These are phyloP conservation scores for Drosophila melanosoma DNA, from an alignment of 2,888 invertebrate species.

Conservation along the genomic window DNA sequence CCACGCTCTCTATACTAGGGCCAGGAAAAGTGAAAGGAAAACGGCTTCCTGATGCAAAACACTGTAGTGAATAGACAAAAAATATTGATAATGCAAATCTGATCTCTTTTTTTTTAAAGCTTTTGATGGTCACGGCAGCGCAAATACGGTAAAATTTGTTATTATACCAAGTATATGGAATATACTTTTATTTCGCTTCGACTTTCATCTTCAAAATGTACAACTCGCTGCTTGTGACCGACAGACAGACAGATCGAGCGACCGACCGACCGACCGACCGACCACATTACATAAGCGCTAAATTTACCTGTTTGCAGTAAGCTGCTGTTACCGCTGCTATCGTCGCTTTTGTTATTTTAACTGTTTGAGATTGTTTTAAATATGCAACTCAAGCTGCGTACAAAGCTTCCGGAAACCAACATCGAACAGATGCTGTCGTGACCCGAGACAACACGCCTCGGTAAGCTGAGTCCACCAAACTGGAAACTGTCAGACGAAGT, in stretches of 20 bases:
- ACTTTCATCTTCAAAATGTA: constrained; percentile 49
- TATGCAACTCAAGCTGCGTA: constrained; percentile 54
- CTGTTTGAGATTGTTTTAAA: constrained; percentile 76
- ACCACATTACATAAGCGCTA: constrained; percentile 72
- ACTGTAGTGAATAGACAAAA: constrained; percentile 5
- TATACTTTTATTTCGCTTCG: constrained; percentile 30
- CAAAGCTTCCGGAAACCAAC: constrained; percentile 49
- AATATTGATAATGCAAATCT: constrained; percentile 12
- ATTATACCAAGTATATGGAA: constrained; percentile 24
- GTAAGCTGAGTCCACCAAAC: constrained; percentile 21
- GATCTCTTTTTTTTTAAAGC: constrained; percentile 14
- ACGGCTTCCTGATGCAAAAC: constrained; percentile 72
- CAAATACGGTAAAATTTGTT: constrained; percentile 15
- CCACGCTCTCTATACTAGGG: constrained; percentile 44
- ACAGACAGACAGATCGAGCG: background rate
- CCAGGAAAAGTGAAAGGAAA: constrained; percentile 82
- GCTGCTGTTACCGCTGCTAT: constrained; percentile 33
- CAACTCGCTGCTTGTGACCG: constrained; percentile 25
- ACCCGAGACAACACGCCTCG: constrained; percentile 35
- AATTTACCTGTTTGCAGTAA: constrained; percentile 75
- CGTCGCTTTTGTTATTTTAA: constrained; percentile 62
- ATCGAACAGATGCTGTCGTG: constrained; percentile 39
- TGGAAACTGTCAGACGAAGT: constrained; percentile 9
- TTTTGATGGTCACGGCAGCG: constrained; percentile 25
- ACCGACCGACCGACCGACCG: constrained; percentile 22